phyloP scores from a whole-genome alignment of 2,113 vertebrate genomes.

The Rallus limicola region DNA sequence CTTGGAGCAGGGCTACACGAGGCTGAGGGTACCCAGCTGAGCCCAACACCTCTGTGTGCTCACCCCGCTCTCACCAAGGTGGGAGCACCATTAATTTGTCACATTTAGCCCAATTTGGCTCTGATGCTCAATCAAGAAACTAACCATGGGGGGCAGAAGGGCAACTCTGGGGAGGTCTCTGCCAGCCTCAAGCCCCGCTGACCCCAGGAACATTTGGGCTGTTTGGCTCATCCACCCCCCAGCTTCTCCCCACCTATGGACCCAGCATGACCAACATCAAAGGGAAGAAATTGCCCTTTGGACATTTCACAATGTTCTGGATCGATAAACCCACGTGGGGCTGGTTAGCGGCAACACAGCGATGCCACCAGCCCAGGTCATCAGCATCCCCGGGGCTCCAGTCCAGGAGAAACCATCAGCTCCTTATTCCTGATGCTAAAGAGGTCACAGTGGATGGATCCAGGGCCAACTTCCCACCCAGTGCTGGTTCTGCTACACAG shows the following conservation, averaged over 20 bases:
- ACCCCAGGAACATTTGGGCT: accelerated
- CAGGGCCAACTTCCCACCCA: not conserved
- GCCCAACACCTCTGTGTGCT: not conserved
- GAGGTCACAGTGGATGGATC: not conserved
- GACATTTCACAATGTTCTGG: not conserved
- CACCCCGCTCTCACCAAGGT: accelerated
- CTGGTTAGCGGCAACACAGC: not conserved
- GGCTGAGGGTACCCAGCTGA: not conserved
- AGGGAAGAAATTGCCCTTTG: not conserved
- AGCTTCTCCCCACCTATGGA: not conserved
- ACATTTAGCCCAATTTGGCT: not conserved
- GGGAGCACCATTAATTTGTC: not conserved
- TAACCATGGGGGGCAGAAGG: not conserved
- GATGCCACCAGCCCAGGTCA: not conserved
- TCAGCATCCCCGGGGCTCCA: not conserved
- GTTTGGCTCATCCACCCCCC: not conserved
- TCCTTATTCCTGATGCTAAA: not conserved
- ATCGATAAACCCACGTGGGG: not conserved
- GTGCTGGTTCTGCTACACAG: not conserved
- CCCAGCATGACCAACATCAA: accelerated
- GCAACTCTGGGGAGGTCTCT: not conserved
- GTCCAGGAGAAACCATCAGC: not conserved
- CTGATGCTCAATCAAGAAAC: not conserved
- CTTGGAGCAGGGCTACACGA: accelerated
- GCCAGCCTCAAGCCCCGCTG: not conserved